Evolutionary conservation across 2,888 invertebrate genomes (phyloP).

Genomic region (Netelia virgata): DNA sequence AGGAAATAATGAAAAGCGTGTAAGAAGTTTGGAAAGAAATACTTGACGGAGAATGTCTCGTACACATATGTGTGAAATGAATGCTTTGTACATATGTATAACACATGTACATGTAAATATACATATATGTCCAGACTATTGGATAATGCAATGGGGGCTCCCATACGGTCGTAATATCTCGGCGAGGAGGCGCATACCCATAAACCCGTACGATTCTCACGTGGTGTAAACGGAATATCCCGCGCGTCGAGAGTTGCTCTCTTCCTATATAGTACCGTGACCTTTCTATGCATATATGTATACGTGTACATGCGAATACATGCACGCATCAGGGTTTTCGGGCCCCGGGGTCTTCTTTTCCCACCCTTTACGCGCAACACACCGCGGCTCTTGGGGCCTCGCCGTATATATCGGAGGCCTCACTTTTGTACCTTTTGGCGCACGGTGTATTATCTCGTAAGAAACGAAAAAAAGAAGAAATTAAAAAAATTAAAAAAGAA

Average conservation of each 20-base stretch:
- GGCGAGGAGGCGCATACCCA: slow-evolving; percentile 38
- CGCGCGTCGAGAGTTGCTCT: slow-evolving; percentile 45
- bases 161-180: slow-evolving; percentile 45
- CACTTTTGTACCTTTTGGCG: slow-evolving; percentile 62
- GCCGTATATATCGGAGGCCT: slow-evolving; percentile 50
- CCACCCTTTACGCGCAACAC: slow-evolving; percentile 64
- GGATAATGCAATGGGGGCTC: slow-evolving; percentile 57
- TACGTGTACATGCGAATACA: slow-evolving; percentile 33
- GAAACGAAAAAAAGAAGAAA: slow-evolving; percentile 37
- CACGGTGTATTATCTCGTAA: slow-evolving; percentile 66
- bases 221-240: slow-evolving; percentile 67
- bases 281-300: slow-evolving; percentile 62
- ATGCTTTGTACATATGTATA: slow-evolving; percentile 24
- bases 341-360: slow-evolving; percentile 69
- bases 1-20: too few relatives aligned
- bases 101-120: slow-evolving; percentile 9
- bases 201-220: slow-evolving; percentile 67
- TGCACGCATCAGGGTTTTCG: slow-evolving; percentile 59
- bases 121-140: slow-evolving; percentile 40
- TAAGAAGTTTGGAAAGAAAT: too few relatives aligned
- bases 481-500: slow-evolving; percentile 28
- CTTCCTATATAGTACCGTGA: slow-evolving; percentile 66
- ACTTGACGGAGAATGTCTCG: too few relatives aligned
- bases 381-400: slow-evolving; percentile 38
- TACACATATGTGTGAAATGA: slow-evolving; percentile 4